These are phyloP conservation scores for Cyanoramphus novaezelandiae DNA, from an alignment of 2,113 vertebrate species.

Conservation along the genomic window DNA sequence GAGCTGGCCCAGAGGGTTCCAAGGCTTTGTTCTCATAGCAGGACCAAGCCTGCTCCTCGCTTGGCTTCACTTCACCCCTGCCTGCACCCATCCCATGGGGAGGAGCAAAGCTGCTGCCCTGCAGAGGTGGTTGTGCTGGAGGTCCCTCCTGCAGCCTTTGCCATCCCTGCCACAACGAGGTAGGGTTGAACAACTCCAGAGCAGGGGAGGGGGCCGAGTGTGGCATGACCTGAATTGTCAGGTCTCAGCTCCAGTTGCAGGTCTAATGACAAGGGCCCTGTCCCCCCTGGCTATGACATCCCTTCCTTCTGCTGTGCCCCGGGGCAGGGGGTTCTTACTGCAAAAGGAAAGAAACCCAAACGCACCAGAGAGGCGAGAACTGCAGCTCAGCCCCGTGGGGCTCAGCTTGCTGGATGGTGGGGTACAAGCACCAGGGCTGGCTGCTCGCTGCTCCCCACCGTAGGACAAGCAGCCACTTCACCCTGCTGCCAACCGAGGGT, in stretches of 20 bases:
- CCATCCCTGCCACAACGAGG: no score
- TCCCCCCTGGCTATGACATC: neutral
- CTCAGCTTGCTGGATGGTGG: neutral
- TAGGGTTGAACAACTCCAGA: neutral
- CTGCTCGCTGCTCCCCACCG: no score
- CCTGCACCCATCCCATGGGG: accelerated
- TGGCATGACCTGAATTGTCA: neutral
- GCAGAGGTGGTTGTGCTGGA: neutral
- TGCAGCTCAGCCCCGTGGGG: neutral
- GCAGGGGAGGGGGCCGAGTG: neutral
- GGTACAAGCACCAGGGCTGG: accelerated
- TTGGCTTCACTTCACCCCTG: neutral
- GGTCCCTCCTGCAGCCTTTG: neutral
- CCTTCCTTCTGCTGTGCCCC: neutral
- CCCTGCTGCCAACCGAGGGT: no score
- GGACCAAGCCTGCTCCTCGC: neutral
- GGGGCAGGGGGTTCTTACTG: neutral
- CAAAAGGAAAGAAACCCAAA: neutral
- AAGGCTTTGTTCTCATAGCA: neutral
- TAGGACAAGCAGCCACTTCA: accelerated
- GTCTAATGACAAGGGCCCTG: neutral
- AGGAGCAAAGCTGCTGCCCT: neutral
- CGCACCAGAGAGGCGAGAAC: neutral
- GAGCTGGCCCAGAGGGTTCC: neutral
- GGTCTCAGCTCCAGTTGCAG: neutral